Conservation (phyloP, 2,797 vertebrate genomes). For the Trematocara caparti region DNA sequence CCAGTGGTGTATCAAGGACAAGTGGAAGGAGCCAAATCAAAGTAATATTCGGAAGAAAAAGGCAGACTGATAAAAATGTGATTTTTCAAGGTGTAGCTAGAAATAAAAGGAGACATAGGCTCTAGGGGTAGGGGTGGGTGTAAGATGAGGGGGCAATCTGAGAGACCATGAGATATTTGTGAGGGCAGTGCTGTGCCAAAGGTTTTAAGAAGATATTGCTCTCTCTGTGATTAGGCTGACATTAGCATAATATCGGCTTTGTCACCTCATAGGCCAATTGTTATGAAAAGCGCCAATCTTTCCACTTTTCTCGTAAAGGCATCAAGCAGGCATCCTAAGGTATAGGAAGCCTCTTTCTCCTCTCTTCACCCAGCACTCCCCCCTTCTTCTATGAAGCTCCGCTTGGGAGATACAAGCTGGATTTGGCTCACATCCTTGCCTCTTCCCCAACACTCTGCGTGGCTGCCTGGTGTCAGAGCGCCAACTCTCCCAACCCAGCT, state of each 20-base stretch:
- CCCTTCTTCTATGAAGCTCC: constrained; percentile 49
- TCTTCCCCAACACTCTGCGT: constrained; percentile 77
- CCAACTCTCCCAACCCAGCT: constrained; percentile 85
- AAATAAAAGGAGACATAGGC: not conserved
- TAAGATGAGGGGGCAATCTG: constrained; percentile 4
- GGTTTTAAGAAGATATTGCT: constrained; percentile 54
- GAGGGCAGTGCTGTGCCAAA: constrained; percentile 48
- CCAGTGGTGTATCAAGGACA: constrained; percentile 22
- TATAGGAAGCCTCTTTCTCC: constrained; percentile 60
- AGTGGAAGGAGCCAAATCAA: constrained; percentile 17
- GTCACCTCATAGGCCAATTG: constrained; percentile 72
- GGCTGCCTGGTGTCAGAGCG: constrained; percentile 79
- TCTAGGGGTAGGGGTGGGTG: not conserved
- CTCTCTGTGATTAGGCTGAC: constrained; percentile 70
- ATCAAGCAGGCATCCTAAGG: constrained; percentile 59
- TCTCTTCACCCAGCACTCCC: constrained; percentile 23
- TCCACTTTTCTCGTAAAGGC: constrained; percentile 49
- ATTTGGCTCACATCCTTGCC: constrained; percentile 75
- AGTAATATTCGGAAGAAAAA: constrained; percentile 3
- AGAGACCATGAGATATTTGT: constrained; percentile 48
- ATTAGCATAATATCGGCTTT: constrained; percentile 80
- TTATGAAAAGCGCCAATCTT: constrained; percentile 58
- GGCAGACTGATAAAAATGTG: not conserved
- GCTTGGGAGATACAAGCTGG: constrained; percentile 81
- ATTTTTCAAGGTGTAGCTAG: not conserved